Base-by-base conservation (phyloP, 92 coral and sea anemone species). In the Epizoanthus illoricatus region DNA sequence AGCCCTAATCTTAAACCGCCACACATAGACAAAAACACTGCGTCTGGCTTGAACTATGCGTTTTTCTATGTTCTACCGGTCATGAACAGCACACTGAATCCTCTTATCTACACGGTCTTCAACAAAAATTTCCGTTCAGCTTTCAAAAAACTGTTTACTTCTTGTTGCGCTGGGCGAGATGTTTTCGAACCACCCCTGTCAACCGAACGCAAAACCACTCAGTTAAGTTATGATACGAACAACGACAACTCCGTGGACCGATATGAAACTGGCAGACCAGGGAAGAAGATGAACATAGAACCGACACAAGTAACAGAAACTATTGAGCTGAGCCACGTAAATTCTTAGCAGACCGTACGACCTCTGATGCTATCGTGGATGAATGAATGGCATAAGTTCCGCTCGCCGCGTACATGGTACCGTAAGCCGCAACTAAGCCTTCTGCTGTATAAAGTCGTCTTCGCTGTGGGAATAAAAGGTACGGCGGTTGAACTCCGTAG, bases 51-150 rank as follows among this genome's bases (percentile, higher is more conserved):
- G 19, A 19, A 15, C 7, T 78, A 78, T 20, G 54, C 49, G 9
- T 78, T 78, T 43, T 63, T 42, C 59, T 21, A 78, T 7, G 54
- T 16, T 1, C 70, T 78, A 6, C 82, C 82, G 9, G 24, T 63
- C 71, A 11, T 78, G 60, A 78, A 78, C 82, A 78, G 82, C 15
- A 78, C 82, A 3, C 55, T 78, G 23, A 78, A 78, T 17, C 82
- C 82, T 5, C 47, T 78, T 42, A 78, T 78, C 7, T 78, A 78
- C 60, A 78, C 82, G 3, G 71, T 78, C 41, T 78, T 64, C 28
- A 78, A 62, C 42, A 78, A 78, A 16, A 41, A 55, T 11, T 78
- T 78, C 12, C 82, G 82, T 17, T 78, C 71, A 63, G 82, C 82
- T 19, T 78, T 78, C 61, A 78, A 63, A 20, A 78, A 78, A 64